Conservation (phyloP, 2,113 vertebrate species). For the Stomatorhinus ivindoensis region DNA sequence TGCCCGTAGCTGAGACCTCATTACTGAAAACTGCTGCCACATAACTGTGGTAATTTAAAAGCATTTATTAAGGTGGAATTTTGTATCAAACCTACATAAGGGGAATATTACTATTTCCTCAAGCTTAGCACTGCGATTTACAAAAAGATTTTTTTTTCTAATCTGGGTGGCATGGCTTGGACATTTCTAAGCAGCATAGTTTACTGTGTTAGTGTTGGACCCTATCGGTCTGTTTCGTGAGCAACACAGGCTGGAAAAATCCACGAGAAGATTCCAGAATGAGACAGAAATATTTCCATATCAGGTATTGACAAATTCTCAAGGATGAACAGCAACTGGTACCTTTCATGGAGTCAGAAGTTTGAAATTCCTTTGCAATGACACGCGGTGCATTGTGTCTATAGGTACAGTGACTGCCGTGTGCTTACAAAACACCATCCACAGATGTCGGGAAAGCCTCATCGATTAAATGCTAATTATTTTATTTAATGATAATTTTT, state of each 20-base stretch:
- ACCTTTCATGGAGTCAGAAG: background rate
- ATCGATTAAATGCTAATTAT: background rate
- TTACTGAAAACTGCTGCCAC: background rate
- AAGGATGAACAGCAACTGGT: background rate
- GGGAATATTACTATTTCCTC: background rate
- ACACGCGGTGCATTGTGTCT: background rate
- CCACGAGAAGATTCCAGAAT: background rate
- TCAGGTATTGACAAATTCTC: conserved; percentile 6
- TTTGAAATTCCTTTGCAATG: background rate
- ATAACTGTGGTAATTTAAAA: background rate
- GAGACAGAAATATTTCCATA: conserved; percentile 10
- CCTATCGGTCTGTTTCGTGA: background rate
- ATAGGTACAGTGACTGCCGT: background rate
- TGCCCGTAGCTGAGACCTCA: background rate
- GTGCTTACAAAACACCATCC: background rate
- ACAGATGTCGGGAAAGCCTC: background rate
- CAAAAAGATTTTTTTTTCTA: background rate
- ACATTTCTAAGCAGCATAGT: background rate
- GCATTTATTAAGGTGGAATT: background rate
- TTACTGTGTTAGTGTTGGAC: background rate
- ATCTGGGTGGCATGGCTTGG: background rate
- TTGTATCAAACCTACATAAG: background rate
- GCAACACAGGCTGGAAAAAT: background rate
- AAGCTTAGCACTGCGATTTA: background rate
- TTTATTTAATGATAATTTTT: background rate